Evolutionary conservation across 2,797 vertebrate species (phyloP), one percentile per base, ranked within the genome.

Genomic region (Amblyraja radiata): DNA sequence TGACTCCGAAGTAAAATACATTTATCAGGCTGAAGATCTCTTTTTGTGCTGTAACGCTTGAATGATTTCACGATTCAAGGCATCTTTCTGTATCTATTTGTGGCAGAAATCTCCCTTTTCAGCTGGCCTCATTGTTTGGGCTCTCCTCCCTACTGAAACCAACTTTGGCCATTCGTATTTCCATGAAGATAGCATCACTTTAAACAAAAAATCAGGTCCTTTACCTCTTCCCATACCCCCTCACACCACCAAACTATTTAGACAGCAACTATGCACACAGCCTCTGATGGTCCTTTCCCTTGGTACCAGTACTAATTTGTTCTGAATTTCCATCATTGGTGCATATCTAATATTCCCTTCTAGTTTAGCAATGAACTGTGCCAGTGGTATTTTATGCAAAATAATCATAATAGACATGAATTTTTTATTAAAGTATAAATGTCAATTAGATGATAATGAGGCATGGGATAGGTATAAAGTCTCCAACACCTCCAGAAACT

Each of bases 401-500:
- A n/a, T 68, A 88, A 68, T 88, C 61, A 88, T 36, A 68, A 88
- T 68, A 88, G 61, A 4, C 84, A 88, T 88, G 61, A 88, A 68
- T 32, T 21, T 68, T 9, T 88, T 88, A 88, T 88, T 36, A 36
- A 68, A 68, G 84, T 68, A 36, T 88, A 68, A 65, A 68, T 88
- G 84, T 88, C 84, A 88, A 88, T 88, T 88, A 88, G 84, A 68
- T 88, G 84, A 16, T 88, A 88, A 88, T 88, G 63, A 88, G 63
- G 61, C 63, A 68, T n/a, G 61, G 61, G 61, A 68, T 88, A 14
- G 61, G 18, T 88, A 68, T 32, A 18, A 68, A 88, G 58, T 36
- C n/a, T 16, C 84, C 61, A 32, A 65, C n/a, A 88, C 14, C n/a
- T 88, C 63, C 58, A 65, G 61, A 88, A 88, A 65, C n/a, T 65